Base-by-base conservation (phyloP, 2,888 invertebrate species). In the Eupsilia transversa region DNA sequence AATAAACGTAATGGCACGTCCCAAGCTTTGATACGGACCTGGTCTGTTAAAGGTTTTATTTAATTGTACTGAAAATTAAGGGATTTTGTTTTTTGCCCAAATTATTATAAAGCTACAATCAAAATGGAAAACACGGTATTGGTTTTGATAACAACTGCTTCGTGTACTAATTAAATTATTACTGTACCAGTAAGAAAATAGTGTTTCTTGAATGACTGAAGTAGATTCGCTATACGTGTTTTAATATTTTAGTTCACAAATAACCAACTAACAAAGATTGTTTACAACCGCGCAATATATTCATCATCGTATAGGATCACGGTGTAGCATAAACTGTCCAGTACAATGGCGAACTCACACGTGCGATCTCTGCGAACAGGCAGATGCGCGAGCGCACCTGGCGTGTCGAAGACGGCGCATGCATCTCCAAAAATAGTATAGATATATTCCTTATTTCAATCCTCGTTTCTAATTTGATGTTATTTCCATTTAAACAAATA, bases 361-460 rank as follows among this genome's bases (percentile, higher is more conserved):
- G 88, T 89, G 91, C 88, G 80, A 83, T 87, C 88, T 90, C 86
- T 76, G 87, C 88, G 88, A 90, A 90, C 89, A 88, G 80, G 75
- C 93, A 93, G 93, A 93, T 93, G 93, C 91, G 91, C 82, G 7
- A 0, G 82, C 89, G 92, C 93, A 93, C 93, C 93, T 93, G 93
- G 93, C 74, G 59, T 92, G 92, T 92, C 74, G 60, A 86, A 86
- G 84, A 88, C 82, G 82, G 80, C 84, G 71, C 70, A 76, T 79
- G 79, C 68, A 75, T 57, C 66, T 80, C 85, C 85, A 83, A 77
- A 87, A 86, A 87, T 87, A 87, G 83, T 78, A 41, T 6, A 33
- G 17, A 33, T 54, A 65, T 71, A 72, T 52, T 72, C 20, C 71
- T 52, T 41, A 71, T 72, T 71, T 6, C 71, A 72, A 72, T 52